Base-by-base conservation (phyloP, 2,797 vertebrate species). In the Lerista edwardsae region DNA sequence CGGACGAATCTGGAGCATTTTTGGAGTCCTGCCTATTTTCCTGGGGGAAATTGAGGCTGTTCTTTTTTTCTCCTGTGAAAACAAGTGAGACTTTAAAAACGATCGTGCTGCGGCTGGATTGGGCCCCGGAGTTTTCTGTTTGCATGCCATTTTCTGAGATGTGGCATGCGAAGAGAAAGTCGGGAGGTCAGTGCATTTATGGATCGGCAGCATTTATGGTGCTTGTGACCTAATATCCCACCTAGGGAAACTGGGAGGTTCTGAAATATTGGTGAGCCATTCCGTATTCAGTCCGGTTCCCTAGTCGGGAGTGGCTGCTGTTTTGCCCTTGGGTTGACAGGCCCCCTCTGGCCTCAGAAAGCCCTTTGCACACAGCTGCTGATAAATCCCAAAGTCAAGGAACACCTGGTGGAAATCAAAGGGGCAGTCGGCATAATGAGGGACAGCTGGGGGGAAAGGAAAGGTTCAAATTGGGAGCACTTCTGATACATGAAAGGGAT, bases 351-450 rank as follows among this genome's bases (percentile, higher is more conserved):
- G 8, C 9, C 31, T n/a, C 8, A 1, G 47, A 34, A 29, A 31
- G 68, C 31, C 59, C 41, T 55, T 21, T 29, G 3, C 17, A 19
- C n/a, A 21, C 36, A 17, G 36, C 11, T 1, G 4, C 8, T 29
- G 67, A 72, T 73, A 79, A 65, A 74, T 65, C 83, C 69, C 11
- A 7, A 64, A 51, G 31, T 64, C n/a, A 25, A 39, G 27, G 34
- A 79, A 74, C 76, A 79, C 76, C 36, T 79, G 69, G 69, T 65
- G 41, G 21, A 39, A 84, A 84, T 74, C 68, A 73, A 64, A 73
- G 44, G 83, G 31, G 8, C 83, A 79, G 76, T 31, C 31, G 6
- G 59, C 11, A 34, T 84, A 84, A 84, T 72, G 83, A 51, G 65
- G 75, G 75, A 64, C 75, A 79, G 69, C 76, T 84, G 76, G 27